Evolutionary conservation across 2,888 invertebrate species (phyloP).

Genomic region (Eupithecia pulchellata): DNA sequence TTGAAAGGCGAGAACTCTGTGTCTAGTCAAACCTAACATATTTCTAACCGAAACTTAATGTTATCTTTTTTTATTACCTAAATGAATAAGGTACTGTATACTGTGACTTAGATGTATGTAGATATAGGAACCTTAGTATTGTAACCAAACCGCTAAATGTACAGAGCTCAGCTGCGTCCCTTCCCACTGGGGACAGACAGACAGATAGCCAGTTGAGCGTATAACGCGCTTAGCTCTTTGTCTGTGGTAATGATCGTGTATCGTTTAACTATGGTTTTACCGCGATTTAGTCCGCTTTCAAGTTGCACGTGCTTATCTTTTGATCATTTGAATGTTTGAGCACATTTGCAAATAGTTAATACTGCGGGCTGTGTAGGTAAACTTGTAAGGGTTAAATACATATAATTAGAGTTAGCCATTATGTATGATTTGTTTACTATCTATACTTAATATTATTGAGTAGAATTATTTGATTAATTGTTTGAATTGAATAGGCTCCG

Average conservation of each 20-base stretch:
- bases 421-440: too few relatives aligned
- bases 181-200: conserved; percentile 35
- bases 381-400: neutral
- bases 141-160: conserved; percentile 10
- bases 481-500: too few relatives aligned
- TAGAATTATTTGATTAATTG: too few relatives aligned
- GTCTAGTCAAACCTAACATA: too few relatives aligned
- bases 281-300: conserved; percentile 36
- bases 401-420: neutral
- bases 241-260: conserved; percentile 44
- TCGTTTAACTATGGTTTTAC: conserved; percentile 32
- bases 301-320: conserved; percentile 34
- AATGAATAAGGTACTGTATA: too few relatives aligned
- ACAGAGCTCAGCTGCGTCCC: neutral
- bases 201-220: conserved; percentile 42
- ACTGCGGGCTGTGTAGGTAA: neutral
- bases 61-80: too few relatives aligned
- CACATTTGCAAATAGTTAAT: neutral
- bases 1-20: too few relatives aligned
- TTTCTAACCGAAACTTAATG: too few relatives aligned
- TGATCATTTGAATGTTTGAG: conserved; percentile 31
- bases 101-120: too few relatives aligned
- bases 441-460: too few relatives aligned
- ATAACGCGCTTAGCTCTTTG: conserved; percentile 46
- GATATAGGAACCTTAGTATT: too few relatives aligned